A percentile compares a stretch with the other conserved stretches of the same genome.
phyloP scores from a whole-genome alignment of 2,113 vertebrate genomes.

The Prochilodus magdalenae region DNA sequence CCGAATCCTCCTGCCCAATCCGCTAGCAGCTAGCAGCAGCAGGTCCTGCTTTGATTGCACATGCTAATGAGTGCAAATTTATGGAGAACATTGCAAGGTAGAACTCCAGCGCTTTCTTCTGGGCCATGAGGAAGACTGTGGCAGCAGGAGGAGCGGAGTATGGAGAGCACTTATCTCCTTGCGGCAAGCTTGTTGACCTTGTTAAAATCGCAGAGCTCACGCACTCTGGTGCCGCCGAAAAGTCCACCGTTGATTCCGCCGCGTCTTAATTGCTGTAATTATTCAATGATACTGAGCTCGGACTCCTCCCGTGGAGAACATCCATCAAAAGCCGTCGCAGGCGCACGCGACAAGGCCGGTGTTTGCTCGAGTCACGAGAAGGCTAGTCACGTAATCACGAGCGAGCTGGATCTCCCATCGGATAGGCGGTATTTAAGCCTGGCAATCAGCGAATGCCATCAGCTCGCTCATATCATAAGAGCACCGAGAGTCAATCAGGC shows the following conservation, averaged over 20 bases:
- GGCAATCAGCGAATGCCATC: conserved; percentile 16
- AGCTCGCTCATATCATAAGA: conserved; percentile 27
- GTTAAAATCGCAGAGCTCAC: background rate
- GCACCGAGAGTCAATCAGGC: conserved; percentile 29
- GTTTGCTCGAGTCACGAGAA: background rate
- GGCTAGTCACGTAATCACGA: conserved; percentile 7
- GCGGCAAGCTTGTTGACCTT: conserved; percentile 26
- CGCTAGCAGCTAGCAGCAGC: background rate
- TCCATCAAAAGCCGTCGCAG: conserved; percentile 18
- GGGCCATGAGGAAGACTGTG: conserved; percentile 4
- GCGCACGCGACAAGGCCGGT: background rate
- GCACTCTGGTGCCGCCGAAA: background rate
- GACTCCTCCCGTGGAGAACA: conserved; percentile 7
- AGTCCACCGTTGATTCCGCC: background rate
- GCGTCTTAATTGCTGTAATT: conserved; percentile 33
- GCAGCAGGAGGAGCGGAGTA: background rate
- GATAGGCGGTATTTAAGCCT: conserved; percentile 20
- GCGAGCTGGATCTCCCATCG: background rate
- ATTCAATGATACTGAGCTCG: conserved; percentile 28
- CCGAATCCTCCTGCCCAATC: conserved; percentile 14
- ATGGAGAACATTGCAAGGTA: conserved; percentile 23
- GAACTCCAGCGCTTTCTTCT: conserved; percentile 3
- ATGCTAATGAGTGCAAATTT: conserved; percentile 47
- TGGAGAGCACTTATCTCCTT: conserved; percentile 9
- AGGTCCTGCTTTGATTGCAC: conserved; percentile 24